Evolutionary conservation across 2,113 vertebrate species (phyloP).

Genomic region (Leucoraja erinaceus): DNA sequence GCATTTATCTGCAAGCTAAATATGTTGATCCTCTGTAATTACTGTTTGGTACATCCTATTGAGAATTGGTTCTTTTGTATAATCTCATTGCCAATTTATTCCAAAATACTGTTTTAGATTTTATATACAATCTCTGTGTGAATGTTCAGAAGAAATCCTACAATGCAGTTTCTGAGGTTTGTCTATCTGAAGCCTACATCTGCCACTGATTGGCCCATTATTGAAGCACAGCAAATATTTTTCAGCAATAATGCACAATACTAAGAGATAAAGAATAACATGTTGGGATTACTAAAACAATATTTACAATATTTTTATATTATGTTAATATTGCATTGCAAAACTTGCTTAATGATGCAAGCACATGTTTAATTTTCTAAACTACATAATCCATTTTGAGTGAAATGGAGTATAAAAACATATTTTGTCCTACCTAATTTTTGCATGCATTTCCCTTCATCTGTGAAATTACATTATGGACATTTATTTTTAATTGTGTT

Average conservation of each 20-base stretch:
- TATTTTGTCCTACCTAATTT: not conserved
- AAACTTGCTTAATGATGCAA: not conserved
- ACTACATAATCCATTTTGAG: not conserved
- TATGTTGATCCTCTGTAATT: slow-evolving; percentile 33
- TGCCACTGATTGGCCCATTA: not conserved
- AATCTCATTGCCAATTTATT: slow-evolving; percentile 18
- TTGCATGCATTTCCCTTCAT: not conserved
- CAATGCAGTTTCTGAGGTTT: not conserved
- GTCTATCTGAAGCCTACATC: not conserved
- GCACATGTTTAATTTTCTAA: not conserved
- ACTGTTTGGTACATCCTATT: slow-evolving; percentile 7
- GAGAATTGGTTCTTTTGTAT: not conserved
- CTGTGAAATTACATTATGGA: not conserved
- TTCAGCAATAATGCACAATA: no score
- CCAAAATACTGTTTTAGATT: slow-evolving; percentile 9
- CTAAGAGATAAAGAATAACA: not conserved
- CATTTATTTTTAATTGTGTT: not conserved
- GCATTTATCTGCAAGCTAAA: slow-evolving; percentile 53
- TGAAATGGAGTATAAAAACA: not conserved
- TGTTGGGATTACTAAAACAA: not conserved
- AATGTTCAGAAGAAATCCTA: not conserved
- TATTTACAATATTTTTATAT: not conserved
- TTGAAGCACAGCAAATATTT: not conserved
- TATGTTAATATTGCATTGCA: not conserved
- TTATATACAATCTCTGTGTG: not conserved